phyloP scores from a whole-genome alignment of 2,888 invertebrate species.

The Microchrysa polita region DNA sequence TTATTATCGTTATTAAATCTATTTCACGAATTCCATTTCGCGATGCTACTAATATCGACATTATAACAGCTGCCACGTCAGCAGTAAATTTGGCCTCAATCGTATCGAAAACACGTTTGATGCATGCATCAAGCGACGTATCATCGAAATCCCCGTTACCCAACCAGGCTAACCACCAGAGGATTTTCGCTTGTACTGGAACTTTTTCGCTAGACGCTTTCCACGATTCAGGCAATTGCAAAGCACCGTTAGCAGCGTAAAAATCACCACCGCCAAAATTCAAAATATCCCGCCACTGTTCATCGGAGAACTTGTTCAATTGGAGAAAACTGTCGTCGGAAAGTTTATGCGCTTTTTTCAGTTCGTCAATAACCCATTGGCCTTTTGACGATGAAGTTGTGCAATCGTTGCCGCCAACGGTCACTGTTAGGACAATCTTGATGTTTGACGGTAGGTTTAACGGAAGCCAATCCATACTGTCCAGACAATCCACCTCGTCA shows the following conservation, averaged over 20 bases:
- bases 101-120: slow-evolving; percentile 73
- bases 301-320: slow-evolving; percentile 59
- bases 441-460: slow-evolving; percentile 76
- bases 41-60: slow-evolving; percentile 78
- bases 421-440: slow-evolving; percentile 70
- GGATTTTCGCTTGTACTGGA: slow-evolving; percentile 64
- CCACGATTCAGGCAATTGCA: slow-evolving; percentile 61
- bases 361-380: slow-evolving; percentile 52
- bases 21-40: slow-evolving; percentile 82
- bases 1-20: slow-evolving; percentile 74
- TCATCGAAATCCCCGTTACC: slow-evolving; percentile 68
- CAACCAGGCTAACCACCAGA: slow-evolving; percentile 73
- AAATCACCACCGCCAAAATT: slow-evolving; percentile 62
- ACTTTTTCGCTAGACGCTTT: slow-evolving; percentile 59
- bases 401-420: not conserved
- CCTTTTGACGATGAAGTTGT: slow-evolving; percentile 20
- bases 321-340: slow-evolving; percentile 59
- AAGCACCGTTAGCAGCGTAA: slow-evolving; percentile 60
- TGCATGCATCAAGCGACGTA: slow-evolving; percentile 67
- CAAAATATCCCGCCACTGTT: slow-evolving; percentile 62
- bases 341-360: slow-evolving; percentile 57
- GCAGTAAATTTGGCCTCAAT: slow-evolving; percentile 75
- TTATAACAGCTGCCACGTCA: slow-evolving; percentile 72
- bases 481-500: slow-evolving; percentile 67
- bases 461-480: slow-evolving; percentile 80